These are phyloP conservation scores for Silurus aristotelis DNA, from an alignment of 2,797 vertebrate genomes.

Conservation along the genomic window DNA sequence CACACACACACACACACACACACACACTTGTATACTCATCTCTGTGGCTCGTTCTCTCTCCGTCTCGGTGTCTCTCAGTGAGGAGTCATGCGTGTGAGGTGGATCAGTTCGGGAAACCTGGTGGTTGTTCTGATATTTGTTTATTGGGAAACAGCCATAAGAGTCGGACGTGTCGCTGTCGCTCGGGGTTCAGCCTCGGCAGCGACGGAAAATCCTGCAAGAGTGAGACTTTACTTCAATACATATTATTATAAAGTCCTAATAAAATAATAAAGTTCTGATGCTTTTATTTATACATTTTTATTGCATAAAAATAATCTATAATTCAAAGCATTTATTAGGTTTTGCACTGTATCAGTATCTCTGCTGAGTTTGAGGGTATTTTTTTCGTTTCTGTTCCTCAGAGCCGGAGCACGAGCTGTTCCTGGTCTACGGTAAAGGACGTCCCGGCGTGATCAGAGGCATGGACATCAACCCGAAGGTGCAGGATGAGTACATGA, in stretches of 20 bases:
- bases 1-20: too few relatives aligned
- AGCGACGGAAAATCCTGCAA: slow-evolving; percentile 97
- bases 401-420: slow-evolving; percentile 93
- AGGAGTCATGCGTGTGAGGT: slow-evolving; percentile 92
- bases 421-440: slow-evolving; percentile 94
- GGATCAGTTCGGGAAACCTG: slow-evolving; percentile 88
- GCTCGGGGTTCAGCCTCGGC: slow-evolving; percentile 94
- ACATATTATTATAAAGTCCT: neutral
- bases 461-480: slow-evolving; percentile 97
- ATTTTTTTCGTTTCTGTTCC: neutral
- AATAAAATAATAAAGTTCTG: neutral
- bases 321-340: neutral
- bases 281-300: neutral
- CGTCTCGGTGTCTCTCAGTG: slow-evolving; percentile 71
- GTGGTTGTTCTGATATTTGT: slow-evolving; percentile 96
- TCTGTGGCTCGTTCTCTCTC: neutral
- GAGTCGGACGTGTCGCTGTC: slow-evolving; percentile 91
- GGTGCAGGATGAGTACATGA: slow-evolving; percentile 96
- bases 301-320: neutral
- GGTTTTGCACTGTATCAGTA: too few relatives aligned
- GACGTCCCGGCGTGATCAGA: slow-evolving; percentile 91
- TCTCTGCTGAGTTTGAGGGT: too few relatives aligned
- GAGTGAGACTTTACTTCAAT: slow-evolving; percentile 78
- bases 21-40: too few relatives aligned
- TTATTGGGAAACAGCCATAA: slow-evolving; percentile 96